Evolutionary conservation across 2,888 invertebrate genomes (phyloP).

Genomic region (Cepaea hortensis): DNA sequence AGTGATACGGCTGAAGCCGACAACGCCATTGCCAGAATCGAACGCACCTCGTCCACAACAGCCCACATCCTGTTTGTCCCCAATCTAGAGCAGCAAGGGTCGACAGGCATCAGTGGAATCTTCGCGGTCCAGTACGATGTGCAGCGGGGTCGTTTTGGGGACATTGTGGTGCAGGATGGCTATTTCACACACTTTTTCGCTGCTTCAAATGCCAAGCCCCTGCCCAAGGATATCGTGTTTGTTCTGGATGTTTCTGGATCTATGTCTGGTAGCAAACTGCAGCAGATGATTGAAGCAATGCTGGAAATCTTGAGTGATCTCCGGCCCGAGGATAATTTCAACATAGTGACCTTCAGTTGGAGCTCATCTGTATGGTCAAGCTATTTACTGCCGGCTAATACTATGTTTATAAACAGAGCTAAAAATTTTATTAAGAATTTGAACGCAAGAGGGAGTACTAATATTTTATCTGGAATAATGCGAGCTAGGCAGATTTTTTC

Average conservation of each 20-base stretch:
- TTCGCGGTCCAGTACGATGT: constrained; percentile 85
- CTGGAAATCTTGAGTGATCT: constrained; percentile 62
- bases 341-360: constrained; percentile 60
- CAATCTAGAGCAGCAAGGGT: constrained; percentile 55
- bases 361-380: constrained; percentile 51
- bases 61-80: constrained; percentile 62
- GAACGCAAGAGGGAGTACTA: constrained; percentile 62
- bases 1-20: background rate
- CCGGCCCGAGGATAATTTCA: constrained; percentile 62
- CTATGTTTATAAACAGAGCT: constrained; percentile 53
- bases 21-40: constrained; percentile 57
- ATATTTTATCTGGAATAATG: constrained; percentile 60
- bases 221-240: constrained; percentile 83
- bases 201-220: constrained; percentile 77
- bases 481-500: constrained; percentile 56
- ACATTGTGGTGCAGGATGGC: constrained; percentile 77
- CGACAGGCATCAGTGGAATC: constrained; percentile 78
- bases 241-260: constrained; percentile 86
- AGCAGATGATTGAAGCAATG: constrained; percentile 79
- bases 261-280: constrained; percentile 83
- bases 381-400: constrained; percentile 53
- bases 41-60: constrained; percentile 57
- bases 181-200: constrained; percentile 87
- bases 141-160: constrained; percentile 80
- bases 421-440: constrained; percentile 56